These are phyloP conservation scores for Virgularia gustaviana DNA, from an alignment of 92 coral and sea anemone species.

Conservation along the genomic window DNA sequence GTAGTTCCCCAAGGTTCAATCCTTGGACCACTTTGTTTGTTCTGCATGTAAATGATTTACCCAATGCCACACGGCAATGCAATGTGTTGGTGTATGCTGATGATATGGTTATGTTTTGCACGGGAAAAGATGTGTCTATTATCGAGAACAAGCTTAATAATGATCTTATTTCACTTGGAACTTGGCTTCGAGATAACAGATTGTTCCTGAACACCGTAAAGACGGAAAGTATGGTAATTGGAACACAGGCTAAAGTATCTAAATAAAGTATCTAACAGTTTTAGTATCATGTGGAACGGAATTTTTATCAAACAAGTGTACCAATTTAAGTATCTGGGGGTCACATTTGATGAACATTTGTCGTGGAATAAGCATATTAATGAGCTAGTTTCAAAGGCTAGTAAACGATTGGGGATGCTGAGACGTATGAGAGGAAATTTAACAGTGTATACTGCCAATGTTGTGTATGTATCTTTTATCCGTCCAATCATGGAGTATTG, in stretches of 20 bases:
- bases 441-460: conserved; percentile 34
- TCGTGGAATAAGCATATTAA: conserved; percentile 40
- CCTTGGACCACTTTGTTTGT: conserved; percentile 30
- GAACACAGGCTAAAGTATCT: conserved; percentile 37
- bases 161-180: conserved; percentile 26
- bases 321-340: conserved; percentile 40
- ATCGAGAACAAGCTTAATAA: conserved; percentile 42
- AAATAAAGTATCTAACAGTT: conserved; percentile 3
- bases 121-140: conserved; percentile 38
- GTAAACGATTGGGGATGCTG: conserved; percentile 54
- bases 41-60: conserved; percentile 40
- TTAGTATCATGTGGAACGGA: conserved; percentile 23
- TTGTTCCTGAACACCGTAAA: conserved; percentile 45
- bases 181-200: conserved; percentile 43
- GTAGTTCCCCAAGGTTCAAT: conserved; percentile 33
- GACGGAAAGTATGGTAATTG: conserved; percentile 45
- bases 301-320: conserved; percentile 21
- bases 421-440: conserved; percentile 39
- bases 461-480: conserved; percentile 41
- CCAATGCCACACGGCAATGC: conserved; percentile 40
- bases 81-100: conserved; percentile 48
- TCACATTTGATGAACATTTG: conserved; percentile 32
- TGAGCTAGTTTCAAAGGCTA: conserved; percentile 38
- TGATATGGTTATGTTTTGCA: conserved; percentile 46
- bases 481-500: conserved; percentile 51